Evolutionary conservation across 2,888 invertebrate genomes (phyloP).

Genomic region (Nesidiocoris tenuis): DNA sequence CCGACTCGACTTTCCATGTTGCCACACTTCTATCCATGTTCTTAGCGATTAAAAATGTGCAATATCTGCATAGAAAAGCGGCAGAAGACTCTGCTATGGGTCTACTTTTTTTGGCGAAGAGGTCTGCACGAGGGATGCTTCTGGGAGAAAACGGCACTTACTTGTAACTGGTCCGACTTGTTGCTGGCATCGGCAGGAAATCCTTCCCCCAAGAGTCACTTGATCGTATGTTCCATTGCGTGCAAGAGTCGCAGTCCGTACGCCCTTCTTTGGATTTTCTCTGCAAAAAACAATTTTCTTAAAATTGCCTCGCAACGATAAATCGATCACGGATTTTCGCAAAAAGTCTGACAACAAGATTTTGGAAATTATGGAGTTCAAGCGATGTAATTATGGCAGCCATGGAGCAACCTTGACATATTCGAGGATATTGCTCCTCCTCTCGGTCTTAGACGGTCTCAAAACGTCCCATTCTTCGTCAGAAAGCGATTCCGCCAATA

Average conservation of each 20-base stretch:
- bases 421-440: constrained; percentile 64
- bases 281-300: constrained; percentile 15
- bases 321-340: too few species aligned
- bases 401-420: constrained; percentile 75
- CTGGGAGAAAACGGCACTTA: too few species aligned
- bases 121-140: too few species aligned
- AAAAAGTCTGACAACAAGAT: not conserved
- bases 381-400: not conserved
- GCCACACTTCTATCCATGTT: too few species aligned
- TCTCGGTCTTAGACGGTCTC: constrained; percentile 67
- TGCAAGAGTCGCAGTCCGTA: constrained; percentile 59
- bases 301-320: too few species aligned
- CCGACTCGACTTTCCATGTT: too few species aligned
- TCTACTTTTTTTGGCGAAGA: too few species aligned
- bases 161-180: not conserved
- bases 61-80: too few species aligned
- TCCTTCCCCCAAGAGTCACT: constrained; percentile 62
- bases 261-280: constrained; percentile 8
- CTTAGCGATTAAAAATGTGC: too few species aligned
- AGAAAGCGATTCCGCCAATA: constrained; percentile 71
- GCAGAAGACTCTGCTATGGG: too few species aligned
- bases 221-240: constrained; percentile 60
- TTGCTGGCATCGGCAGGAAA: constrained; percentile 34
- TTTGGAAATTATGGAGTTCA: not conserved
- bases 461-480: constrained; percentile 85